Base-by-base conservation (phyloP, 2,888 invertebrate species). In the Luffia ferchaultella region DNA sequence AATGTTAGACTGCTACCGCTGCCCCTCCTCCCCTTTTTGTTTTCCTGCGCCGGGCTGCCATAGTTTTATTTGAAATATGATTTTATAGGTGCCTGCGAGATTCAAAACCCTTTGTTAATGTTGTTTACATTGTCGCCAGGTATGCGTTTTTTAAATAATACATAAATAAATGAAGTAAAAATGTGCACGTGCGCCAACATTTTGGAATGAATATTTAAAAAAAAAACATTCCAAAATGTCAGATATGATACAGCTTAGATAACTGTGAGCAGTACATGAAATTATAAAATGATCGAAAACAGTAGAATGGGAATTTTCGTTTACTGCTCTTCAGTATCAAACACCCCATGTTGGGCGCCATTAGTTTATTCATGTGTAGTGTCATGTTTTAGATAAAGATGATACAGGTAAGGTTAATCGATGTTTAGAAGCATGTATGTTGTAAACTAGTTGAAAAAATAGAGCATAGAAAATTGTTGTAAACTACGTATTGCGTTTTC, bases 121-220 rank as follows among this genome's bases (percentile, higher is more conserved):
- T 83, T 83, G 83, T 83, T 83, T 83, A 83, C 83, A 83, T 83
- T 82, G 83, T 83, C 83, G 83, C 83, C 83, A 83, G 83, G 83
- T 83, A 83, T 80, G 82, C 78, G 69, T 77, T 76, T 74, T 55
- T 70, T 77, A 70, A 45, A 70, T 76, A 76, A 57, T 58, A 30
- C 30, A 12, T 30, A 30, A 3, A 12, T 30, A 7, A 30, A 3
- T 30, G 30, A 12, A 71, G 63, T 69, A 57, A 62, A 67, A 65
- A 30, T 12, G 30, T 30, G 30, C 30, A 12, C 30, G 30, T 30
- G 30, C 30, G 30, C 30, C 3, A 56, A 61, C 55, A 62, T 63
- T 59, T 64, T 68, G 30, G 30, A 30, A 30, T 30, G 30, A 3
- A 30, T 30, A 3, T 3, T 3, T 12, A 12, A 63, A 65, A 58